phyloP scores from a whole-genome alignment of 2,797 vertebrate species.

The Macroramphosus scolopax region DNA sequence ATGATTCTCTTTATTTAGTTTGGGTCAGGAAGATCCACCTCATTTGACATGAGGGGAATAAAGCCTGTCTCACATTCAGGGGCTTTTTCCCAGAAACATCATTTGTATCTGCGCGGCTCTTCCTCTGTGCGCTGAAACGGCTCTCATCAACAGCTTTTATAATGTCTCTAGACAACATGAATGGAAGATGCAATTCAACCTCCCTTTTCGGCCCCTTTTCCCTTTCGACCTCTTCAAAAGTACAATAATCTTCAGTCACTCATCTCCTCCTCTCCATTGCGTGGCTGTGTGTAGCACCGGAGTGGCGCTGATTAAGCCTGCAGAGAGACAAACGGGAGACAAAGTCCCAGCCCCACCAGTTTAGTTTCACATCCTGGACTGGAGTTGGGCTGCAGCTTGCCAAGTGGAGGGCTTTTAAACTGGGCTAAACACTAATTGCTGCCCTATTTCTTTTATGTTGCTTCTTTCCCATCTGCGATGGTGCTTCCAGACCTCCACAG shows the following conservation, averaged over 20 bases:
- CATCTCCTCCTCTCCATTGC: conserved; percentile 72
- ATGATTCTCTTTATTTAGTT: conserved; percentile 73
- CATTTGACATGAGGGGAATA: conserved; percentile 63
- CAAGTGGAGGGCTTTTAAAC: conserved; percentile 81
- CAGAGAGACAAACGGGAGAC: conserved; percentile 76
- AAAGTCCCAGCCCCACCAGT: conserved; percentile 77
- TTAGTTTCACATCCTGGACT: conserved; percentile 78
- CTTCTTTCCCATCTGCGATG: conserved; percentile 81
- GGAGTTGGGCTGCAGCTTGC: conserved; percentile 73
- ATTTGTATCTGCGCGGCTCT: conserved; percentile 59
- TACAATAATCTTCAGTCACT: conserved; percentile 75
- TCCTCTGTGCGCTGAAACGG: conserved; percentile 63
- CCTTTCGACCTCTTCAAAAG: conserved; percentile 75
- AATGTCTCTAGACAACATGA: conserved; percentile 69
- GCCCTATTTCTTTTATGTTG: conserved; percentile 83
- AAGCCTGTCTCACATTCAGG: conserved; percentile 53
- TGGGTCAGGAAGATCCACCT: conserved; percentile 68
- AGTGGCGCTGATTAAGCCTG: conserved; percentile 75
- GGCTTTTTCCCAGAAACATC: conserved; percentile 70
- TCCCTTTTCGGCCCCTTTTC: conserved; percentile 43
- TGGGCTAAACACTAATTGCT: conserved; percentile 84
- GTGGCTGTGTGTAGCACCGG: conserved; percentile 66
- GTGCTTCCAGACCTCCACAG: conserved; percentile 77
- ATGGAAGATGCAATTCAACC: conserved; percentile 75
- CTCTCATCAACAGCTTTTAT: conserved; percentile 71